These are phyloP conservation scores for Asbolus verrucosus DNA, from an alignment of 1,140 invertebrate species.

Conservation along the genomic window DNA sequence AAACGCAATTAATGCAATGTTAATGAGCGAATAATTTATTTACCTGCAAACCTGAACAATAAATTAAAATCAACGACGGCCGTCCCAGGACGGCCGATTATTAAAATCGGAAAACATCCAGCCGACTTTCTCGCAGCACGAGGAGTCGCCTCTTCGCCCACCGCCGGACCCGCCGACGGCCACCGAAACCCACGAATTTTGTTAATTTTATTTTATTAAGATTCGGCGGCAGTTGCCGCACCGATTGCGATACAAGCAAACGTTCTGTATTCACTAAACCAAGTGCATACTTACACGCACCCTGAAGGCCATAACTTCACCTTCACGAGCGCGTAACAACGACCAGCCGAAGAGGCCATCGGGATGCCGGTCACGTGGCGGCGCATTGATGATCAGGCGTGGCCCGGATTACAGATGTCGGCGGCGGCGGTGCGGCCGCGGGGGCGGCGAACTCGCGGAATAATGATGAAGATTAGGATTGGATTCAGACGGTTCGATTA, in stretches of 20 bases:
- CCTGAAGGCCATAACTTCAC: conserved; percentile 25
- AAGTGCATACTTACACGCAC: conserved; percentile 24
- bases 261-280: conserved; percentile 14
- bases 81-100: neutral
- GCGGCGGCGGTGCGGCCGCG: conserved; percentile 14
- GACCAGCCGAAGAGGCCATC: conserved; percentile 7
- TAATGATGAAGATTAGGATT: conserved; percentile 47
- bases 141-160: too few relatives aligned
- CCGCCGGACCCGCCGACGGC: too few relatives aligned
- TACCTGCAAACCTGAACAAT: conserved; percentile 5
- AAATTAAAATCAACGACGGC: neutral
- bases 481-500: conserved; percentile 42
- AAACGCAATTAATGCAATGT: conserved; percentile 24
- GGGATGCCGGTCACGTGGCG: conserved; percentile 39
- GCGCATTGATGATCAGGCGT: conserved; percentile 46
- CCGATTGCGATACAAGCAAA: conserved; percentile 15
- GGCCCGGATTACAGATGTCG: conserved; percentile 47
- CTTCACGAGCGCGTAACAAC: conserved; percentile 13
- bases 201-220: conserved; percentile 11
- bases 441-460: conserved; percentile 22
- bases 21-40: conserved; percentile 22
- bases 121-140: neutral
- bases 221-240: conserved; percentile 6
- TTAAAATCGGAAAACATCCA: too few relatives aligned
- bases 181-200: conserved; percentile 17